Base-by-base conservation (phyloP, 2,113 vertebrate genomes). In the Bufo gargarizans region DNA sequence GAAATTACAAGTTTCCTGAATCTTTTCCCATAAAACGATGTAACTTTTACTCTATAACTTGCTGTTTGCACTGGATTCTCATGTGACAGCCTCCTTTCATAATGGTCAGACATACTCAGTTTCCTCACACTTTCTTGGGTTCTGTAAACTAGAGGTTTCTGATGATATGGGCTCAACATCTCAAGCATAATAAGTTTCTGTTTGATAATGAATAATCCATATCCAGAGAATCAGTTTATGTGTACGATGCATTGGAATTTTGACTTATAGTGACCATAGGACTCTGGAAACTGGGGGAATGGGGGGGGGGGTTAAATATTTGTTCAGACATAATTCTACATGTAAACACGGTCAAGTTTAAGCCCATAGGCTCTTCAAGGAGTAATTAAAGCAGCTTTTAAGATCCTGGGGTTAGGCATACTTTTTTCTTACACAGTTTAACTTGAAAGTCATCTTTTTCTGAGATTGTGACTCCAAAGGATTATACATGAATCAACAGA, bases 351-450 rank as follows among this genome's bases (percentile, higher is more conserved):
- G 81, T 83, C 61, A 69, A 47, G 82, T 84, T 69, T 55, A 55
- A 71, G 43, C 63, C 63, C 50, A 49, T 17, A 53, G 63, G 53
- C 13, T 50, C 47, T 33, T 47, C 67, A 12, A 33, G 63, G 49
- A 69, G 50, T 33, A 22, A 84, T 55, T 84, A 84, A 49, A 65
- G 53, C 45, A 55, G 82, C 47, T 84, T 84, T 71, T 83, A 53
- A 33, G 63, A 84, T 69, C 45, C 17, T n/a, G 12, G 65, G 20
- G 63, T 53, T 17, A 84, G 49, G 53, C 65, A 22, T 69, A 71
- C 49, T 16, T n/a, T 7, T 50, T 84, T 84, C 82, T 84, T 53
- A 55, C n/a, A 55, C n/a, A 33, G 50, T 49, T 84, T 17, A 83
- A 83, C 5, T 16, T 55, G 17, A 69, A 69, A 53, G 63, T 84